Percentiles rank a stretch among this genome's conserved stretches.
phyloP scores from a whole-genome alignment of 2,888 invertebrate species.

The Trypoxylon attenuatum region DNA sequence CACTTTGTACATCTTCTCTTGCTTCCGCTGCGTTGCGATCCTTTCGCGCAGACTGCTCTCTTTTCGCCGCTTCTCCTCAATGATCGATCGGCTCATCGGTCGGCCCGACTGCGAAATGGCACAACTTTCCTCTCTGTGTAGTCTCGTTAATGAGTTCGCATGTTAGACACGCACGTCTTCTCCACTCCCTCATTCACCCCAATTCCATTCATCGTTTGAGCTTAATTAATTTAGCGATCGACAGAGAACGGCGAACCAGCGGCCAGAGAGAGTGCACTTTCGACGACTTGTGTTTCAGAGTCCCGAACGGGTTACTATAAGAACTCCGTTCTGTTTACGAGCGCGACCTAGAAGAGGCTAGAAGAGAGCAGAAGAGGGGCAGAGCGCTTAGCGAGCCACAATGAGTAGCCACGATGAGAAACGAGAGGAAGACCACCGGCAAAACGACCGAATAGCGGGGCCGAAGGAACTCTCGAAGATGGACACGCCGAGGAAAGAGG shows the following conservation, averaged over 20 bases:
- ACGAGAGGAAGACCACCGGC: slow-evolving; percentile 73
- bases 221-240: too few relatives aligned
- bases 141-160: too few relatives aligned
- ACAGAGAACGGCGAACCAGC: too few relatives aligned
- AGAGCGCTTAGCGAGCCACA: slow-evolving; percentile 47
- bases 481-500: slow-evolving; percentile 73
- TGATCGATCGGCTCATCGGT: too few relatives aligned
- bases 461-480: background rate
- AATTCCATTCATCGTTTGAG: too few relatives aligned
- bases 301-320: slow-evolving; percentile 85
- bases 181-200: too few relatives aligned
- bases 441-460: background rate
- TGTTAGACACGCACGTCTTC: too few relatives aligned
- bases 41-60: background rate
- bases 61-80: background rate
- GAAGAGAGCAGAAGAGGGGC: slow-evolving; percentile 54
- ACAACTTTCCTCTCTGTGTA: too few relatives aligned
- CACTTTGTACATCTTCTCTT: background rate
- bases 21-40: background rate
- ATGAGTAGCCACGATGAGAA: slow-evolving; percentile 70
- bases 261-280: slow-evolving; percentile 30
- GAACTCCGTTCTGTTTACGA: slow-evolving; percentile 92
- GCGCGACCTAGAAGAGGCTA: slow-evolving; percentile 81
- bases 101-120: background rate
- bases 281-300: slow-evolving; percentile 71